phyloP scores from a whole-genome alignment of 1,140 invertebrate genomes.

The Geopemphigus sp. region DNA sequence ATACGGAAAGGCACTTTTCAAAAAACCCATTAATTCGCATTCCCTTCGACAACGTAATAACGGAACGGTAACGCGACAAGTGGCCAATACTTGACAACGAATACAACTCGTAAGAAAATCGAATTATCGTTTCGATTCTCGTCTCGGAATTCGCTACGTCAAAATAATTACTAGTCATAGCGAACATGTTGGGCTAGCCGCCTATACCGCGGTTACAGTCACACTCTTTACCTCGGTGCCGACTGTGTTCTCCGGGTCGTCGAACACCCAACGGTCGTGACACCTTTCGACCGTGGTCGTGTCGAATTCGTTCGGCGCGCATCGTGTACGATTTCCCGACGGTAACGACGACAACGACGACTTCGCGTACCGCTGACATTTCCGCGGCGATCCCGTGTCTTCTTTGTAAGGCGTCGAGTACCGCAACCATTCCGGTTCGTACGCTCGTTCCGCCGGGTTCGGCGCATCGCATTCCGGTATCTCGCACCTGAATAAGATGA shows the following conservation, averaged over 20 bases:
- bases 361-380: slow-evolving; percentile 51
- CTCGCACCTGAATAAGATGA: background rate
- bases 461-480: slow-evolving; percentile 12
- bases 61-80: no score
- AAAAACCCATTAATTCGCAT: no score
- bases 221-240: slow-evolving; percentile 59
- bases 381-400: background rate
- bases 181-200: no score
- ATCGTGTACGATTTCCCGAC: slow-evolving; percentile 10
- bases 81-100: no score
- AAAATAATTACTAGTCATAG: no score
- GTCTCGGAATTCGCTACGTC: no score
- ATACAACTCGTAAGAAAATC: no score
- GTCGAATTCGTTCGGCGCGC: background rate
- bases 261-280: slow-evolving; percentile 58
- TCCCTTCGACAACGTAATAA: no score
- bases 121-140: no score
- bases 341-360: no score
- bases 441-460: background rate
- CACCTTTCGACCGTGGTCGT: background rate
- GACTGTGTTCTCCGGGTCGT: slow-evolving; percentile 59
- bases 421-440: slow-evolving; percentile 22
- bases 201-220: no score
- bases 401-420: slow-evolving; percentile 10
- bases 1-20: no score